Base-by-base conservation (phyloP, 92 coral and sea anemone species). In the Porites evermanni region DNA sequence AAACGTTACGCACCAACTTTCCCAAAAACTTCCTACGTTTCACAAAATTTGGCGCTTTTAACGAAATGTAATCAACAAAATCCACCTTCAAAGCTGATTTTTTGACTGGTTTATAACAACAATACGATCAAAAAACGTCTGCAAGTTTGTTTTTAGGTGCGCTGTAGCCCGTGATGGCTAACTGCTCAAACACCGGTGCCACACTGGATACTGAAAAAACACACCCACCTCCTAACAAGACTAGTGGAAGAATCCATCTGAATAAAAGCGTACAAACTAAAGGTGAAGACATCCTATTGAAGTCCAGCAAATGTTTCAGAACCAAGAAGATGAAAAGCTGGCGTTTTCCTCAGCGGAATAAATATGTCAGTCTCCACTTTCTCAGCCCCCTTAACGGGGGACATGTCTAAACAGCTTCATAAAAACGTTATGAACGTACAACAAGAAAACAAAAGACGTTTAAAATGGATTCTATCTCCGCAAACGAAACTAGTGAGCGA, bases 161-260 rank as follows among this genome's bases (percentile, higher is more conserved):
- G 74, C 50, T 54, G 70, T 54, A 52, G 2, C 21, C 38, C 50
- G 24, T 10, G 10, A 20, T n/a, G 11, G 47, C 75, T 2, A 58
- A 4, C 58, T 7, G 53, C n/a, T 51, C 76, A 47, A 72, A 23
- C 44, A 1, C 53, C 53, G 71, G 60, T 8, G 75, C 65, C 20
- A 54, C 54, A 79, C 16, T 79, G 59, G 67, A 79, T 61, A 29
- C 47, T 19, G 17, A 53, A 56, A 77, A 52, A 54, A 59, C 70
- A 29, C 17, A 90, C 99, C 58, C 76, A 97, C 97, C 99, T 97
- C 94, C 99, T 11, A 91, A 77, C 77, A 97, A 89, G 53, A 93
- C 80, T 3, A 97, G 86, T 0, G 99, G 98, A 64, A 97, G 93
- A 74, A 91, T 74, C 93, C 98, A 91, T 74, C 96, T 93, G 86